Percentiles rank a stretch among this genome's conserved stretches.
These are phyloP conservation scores for Drosophila testacea DNA, from an alignment of 2,888 invertebrate species.

Conservation along the genomic window DNA sequence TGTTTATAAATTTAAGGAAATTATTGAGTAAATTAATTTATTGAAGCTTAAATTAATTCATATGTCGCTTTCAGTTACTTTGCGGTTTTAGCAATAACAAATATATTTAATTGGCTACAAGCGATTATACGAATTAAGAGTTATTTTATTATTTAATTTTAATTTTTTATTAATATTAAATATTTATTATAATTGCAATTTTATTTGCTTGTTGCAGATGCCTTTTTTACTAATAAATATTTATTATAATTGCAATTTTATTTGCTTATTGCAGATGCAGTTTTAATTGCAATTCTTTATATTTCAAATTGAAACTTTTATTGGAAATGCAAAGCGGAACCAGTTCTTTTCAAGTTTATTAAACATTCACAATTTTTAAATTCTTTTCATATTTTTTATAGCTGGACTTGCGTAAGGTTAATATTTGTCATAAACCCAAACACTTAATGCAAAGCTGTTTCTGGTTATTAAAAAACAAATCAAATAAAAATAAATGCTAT, in stretches of 20 bases:
- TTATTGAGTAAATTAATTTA: neutral
- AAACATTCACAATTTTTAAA: neutral
- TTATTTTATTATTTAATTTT: neutral
- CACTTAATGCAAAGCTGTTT: conserved; percentile 9
- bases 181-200: neutral
- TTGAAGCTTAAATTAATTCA: neutral
- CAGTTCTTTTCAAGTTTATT: neutral
- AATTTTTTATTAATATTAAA: neutral
- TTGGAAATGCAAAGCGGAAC: neutral
- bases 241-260: neutral
- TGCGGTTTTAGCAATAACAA: neutral
- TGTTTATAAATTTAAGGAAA: neutral
- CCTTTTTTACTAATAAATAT: neutral
- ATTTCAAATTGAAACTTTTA: too few relatives aligned
- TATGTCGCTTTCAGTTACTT: neutral
- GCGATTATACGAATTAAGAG: neutral
- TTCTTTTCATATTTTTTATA: neutral
- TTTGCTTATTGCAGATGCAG: too few relatives aligned
- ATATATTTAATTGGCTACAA: neutral
- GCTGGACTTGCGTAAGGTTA: neutral
- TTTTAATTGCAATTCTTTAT: too few relatives aligned
- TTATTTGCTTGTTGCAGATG: too few relatives aligned
- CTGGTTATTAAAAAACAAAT: neutral
- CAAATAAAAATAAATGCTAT: neutral
- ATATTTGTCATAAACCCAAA: neutral